Evolutionary conservation across 2,888 invertebrate genomes (phyloP), one percentile per base, ranked within the genome.

Genomic region (Eledona agricola): DNA sequence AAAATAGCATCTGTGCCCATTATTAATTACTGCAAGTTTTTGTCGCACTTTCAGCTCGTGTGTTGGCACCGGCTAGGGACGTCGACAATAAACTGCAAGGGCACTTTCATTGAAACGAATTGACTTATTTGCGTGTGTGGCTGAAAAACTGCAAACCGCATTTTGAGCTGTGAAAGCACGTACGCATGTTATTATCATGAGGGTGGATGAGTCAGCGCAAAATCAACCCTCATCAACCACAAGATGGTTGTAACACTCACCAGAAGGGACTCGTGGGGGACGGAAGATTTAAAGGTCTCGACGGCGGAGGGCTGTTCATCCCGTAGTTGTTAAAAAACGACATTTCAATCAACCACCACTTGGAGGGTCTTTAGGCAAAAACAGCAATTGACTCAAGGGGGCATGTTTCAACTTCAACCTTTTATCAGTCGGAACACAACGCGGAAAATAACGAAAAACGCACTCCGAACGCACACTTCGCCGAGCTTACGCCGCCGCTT

Each of bases 221-320:
- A n/a, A n/a, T n/a, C n/a, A n/a, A n/a, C n/a, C n/a, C n/a, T n/a
- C n/a, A n/a, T n/a, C n/a, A n/a, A n/a, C n/a, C 20, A 4, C n/a
- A 19, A n/a, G 20, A 19, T 19, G 4, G n/a, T n/a, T 19, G 20
- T 4, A 25, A 25, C 55, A 60, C 72, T 73, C 60, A 75, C 74
- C 72, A 72, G 66, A 75, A 75, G 2, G 73, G 73, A 54, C 69
- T 70, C 25, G 65, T 69, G 15, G 72, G 69, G 51, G 71, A 70
- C 38, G 69, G 69, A 38, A 69, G 63, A 40, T 67, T 64, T n/a
- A 67, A 59, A 15, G 69, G 69, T 57, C 70, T 69, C 51, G 64
- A 67, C 46, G 63, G 65, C 3, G 72, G 67, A 29, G 72, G 72
- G 37, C 64, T 67, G 10, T 64, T 58, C 47, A 66, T 57, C 34